Conservation (phyloP, 1,140 invertebrate genomes). For the Phortica variegata region DNA sequence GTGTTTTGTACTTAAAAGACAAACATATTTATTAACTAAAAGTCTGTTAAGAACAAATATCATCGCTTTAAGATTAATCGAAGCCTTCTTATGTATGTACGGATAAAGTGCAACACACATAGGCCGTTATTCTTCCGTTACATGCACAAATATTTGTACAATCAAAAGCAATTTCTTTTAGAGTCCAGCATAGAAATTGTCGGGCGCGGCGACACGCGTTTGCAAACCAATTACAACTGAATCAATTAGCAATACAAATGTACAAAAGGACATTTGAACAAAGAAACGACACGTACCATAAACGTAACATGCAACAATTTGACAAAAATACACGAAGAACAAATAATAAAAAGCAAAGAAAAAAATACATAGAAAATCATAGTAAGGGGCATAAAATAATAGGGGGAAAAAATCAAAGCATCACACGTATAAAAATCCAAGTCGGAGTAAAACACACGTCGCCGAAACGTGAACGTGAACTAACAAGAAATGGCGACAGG, state of each 20-base stretch:
- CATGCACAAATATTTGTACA: too few relatives aligned
- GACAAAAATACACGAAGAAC: not conserved
- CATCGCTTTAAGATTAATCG: too few relatives aligned
- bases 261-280: slow-evolving; percentile 11
- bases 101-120: too few relatives aligned
- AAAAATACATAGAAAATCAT: slow-evolving; percentile 12
- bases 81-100: too few relatives aligned
- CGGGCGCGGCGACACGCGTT: slow-evolving; percentile 1
- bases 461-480: not conserved
- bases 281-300: slow-evolving; percentile 26
- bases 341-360: not conserved
- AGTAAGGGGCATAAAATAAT: slow-evolving; percentile 10
- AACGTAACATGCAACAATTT: slow-evolving; percentile 5
- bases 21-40: too few relatives aligned
- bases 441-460: not conserved
- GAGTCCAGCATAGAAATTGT: too few relatives aligned
- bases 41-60: too few relatives aligned
- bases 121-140: too few relatives aligned
- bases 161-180: too few relatives aligned
- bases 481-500: not conserved
- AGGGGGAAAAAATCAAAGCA: slow-evolving; percentile 20
- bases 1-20: too few relatives aligned
- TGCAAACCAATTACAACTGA: slow-evolving; percentile 5
- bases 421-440: slow-evolving; percentile 20
- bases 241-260: slow-evolving; percentile 26